These are phyloP conservation scores for Drosophila koepferae DNA, from an alignment of 2,888 invertebrate species.

Conservation along the genomic window DNA sequence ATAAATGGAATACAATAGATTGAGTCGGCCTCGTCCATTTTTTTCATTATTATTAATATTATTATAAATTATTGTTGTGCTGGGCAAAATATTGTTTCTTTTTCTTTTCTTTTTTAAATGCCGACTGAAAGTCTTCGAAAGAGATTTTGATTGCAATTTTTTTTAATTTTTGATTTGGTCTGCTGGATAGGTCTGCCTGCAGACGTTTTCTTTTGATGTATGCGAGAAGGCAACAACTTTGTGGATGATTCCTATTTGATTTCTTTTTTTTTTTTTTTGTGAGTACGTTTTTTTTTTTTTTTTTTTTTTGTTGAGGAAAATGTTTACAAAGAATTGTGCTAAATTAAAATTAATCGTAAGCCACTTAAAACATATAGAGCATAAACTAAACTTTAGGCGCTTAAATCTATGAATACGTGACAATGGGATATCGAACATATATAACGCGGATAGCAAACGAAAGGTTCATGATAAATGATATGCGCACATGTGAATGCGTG, in stretches of 20 bases:
- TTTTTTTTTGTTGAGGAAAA: slow-evolving; percentile 37
- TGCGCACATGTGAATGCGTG: slow-evolving; percentile 34
- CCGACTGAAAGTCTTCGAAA: slow-evolving; percentile 64
- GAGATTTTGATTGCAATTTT: slow-evolving; percentile 54
- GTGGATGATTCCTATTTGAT: slow-evolving; percentile 26
- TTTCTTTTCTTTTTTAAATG: slow-evolving; percentile 44
- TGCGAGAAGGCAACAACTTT: slow-evolving; percentile 65
- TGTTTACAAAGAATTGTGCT: slow-evolving; percentile 74
- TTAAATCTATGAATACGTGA: slow-evolving; percentile 55
- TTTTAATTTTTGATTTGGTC: slow-evolving; percentile 51
- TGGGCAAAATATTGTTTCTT: slow-evolving; percentile 40
- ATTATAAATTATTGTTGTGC: slow-evolving; percentile 39
- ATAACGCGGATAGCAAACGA: slow-evolving; percentile 23
- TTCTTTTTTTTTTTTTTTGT: not conserved
- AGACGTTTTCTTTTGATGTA: slow-evolving; percentile 57
- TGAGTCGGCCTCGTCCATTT: slow-evolving; percentile 36
- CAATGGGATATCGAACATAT: slow-evolving; percentile 36
- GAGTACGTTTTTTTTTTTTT: slow-evolving; percentile 11
- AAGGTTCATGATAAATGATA: slow-evolving; percentile 17
- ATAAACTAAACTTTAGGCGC: slow-evolving; percentile 43
- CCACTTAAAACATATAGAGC: slow-evolving; percentile 51
- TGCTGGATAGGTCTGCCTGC: slow-evolving; percentile 74
- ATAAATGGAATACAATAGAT: slow-evolving; percentile 68
- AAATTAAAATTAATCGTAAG: slow-evolving; percentile 70
- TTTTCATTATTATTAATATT: slow-evolving; percentile 6